Evolutionary conservation across 2,113 vertebrate species (phyloP).

Genomic region (Sterna hirundo): DNA sequence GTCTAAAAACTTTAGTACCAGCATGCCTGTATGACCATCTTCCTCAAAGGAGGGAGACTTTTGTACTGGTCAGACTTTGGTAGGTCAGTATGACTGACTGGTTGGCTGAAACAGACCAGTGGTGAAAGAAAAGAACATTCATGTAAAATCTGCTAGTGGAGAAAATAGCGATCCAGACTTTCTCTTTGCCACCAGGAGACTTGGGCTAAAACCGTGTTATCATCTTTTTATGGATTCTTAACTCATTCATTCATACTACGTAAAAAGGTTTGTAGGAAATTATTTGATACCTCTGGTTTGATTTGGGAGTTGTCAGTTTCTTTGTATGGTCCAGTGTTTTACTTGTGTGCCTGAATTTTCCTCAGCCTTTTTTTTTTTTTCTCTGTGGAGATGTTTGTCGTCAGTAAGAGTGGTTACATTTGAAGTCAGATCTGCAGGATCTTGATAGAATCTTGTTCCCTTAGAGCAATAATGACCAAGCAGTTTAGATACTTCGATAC

Average conservation of each 20-base stretch:
- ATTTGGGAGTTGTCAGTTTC: neutral
- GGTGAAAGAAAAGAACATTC: neutral
- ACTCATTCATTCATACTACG: neutral
- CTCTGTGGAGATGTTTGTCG: neutral
- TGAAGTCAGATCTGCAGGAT: neutral
- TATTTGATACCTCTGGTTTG: neutral
- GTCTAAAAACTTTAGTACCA: neutral
- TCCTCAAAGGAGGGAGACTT: neutral
- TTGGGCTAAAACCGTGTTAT: neutral
- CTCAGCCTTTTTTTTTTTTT: neutral
- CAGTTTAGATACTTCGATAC: neutral
- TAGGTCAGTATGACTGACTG: neutral
- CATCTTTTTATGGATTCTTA: neutral
- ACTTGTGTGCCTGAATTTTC: neutral
- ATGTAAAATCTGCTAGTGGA: neutral
- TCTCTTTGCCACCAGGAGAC: neutral
- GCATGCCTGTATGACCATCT: neutral
- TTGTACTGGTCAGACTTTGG: neutral
- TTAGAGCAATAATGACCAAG: neutral
- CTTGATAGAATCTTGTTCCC: neutral
- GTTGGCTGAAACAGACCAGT: neutral
- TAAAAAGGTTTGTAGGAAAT: neutral
- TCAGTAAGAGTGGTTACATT: neutral
- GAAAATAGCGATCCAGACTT: neutral
- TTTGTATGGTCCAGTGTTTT: neutral